Conservation (phyloP, 2,888 invertebrate genomes). For the Harmothoe impar region DNA sequence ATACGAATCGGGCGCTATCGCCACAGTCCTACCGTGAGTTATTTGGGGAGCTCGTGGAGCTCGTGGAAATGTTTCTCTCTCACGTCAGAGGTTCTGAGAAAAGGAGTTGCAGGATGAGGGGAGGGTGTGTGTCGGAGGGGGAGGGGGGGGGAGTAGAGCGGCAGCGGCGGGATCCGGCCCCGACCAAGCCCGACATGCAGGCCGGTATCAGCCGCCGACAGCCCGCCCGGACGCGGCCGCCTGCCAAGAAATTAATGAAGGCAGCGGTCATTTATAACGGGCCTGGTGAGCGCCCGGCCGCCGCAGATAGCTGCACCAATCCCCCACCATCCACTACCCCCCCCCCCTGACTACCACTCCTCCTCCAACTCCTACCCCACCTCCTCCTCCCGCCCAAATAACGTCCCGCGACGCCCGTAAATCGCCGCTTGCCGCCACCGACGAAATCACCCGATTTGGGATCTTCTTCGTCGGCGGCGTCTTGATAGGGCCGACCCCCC, state of each 20-base stretch:
- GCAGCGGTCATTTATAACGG: slow-evolving; percentile 17
- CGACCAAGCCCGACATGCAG: neutral
- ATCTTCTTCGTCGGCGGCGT: slow-evolving; percentile 20
- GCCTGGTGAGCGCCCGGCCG: neutral
- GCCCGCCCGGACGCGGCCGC: slow-evolving; percentile 11
- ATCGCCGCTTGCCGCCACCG: slow-evolving; percentile 32
- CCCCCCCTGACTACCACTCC: neutral
- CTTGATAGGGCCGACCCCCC: neutral
- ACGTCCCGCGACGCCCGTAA: slow-evolving; percentile 36
- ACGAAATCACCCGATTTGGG: slow-evolving; percentile 56
- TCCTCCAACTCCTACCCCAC: too few relatives aligned
- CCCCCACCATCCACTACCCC: too few relatives aligned
- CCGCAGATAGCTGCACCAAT: slow-evolving; percentile 25
- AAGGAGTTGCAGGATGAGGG: neutral
- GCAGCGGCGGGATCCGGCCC: neutral
- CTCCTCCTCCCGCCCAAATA: too few relatives aligned
- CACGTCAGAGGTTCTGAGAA: too few relatives aligned
- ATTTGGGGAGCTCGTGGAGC: neutral
- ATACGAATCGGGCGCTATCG: neutral
- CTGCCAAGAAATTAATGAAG: slow-evolving; percentile 53
- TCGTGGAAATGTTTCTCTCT: neutral
- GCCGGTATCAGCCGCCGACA: slow-evolving; percentile 55
- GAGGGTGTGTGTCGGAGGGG: neutral
- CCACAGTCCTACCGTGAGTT: neutral
- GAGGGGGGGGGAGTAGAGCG: neutral